Percentiles rank a stretch among this genome's conserved stretches.
phyloP scores from a whole-genome alignment of 2,888 invertebrate species.

The Anoncus sp. region DNA sequence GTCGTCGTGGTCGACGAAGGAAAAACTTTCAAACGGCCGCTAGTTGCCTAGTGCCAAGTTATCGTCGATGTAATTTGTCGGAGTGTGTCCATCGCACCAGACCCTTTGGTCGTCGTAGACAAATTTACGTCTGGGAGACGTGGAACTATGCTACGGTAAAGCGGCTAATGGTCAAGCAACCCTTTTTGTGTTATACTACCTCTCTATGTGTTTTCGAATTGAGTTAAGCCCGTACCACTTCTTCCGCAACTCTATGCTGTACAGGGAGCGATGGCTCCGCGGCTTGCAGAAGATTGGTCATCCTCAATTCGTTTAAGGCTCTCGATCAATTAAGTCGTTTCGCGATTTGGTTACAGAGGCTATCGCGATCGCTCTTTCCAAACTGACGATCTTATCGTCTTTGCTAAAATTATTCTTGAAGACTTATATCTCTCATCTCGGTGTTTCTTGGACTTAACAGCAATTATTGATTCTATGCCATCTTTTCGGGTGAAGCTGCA shows the following conservation, averaged over 20 bases:
- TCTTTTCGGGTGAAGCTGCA: too few relatives aligned
- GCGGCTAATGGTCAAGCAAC: conserved; percentile 59
- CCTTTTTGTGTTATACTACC: conserved; percentile 67
- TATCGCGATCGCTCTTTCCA: background rate
- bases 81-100: conserved; percentile 71
- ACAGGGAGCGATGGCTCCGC: conserved; percentile 63
- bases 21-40: conserved; percentile 63
- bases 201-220: conserved; percentile 70
- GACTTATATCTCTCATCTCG: background rate
- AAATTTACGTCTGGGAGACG: conserved; percentile 72
- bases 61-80: conserved; percentile 75
- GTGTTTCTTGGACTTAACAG: background rate
- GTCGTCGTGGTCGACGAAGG: conserved; percentile 52
- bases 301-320: conserved; percentile 74
- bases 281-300: conserved; percentile 72
- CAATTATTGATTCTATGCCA: background rate
- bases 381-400: conserved; percentile 59
- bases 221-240: conserved; percentile 71
- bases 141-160: conserved; percentile 38
- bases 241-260: conserved; percentile 68
- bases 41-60: conserved; percentile 63
- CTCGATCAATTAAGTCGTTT: conserved; percentile 74
- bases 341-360: conserved; percentile 61
- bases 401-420: background rate
- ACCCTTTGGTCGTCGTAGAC: conserved; percentile 64